Evolutionary conservation across 2,888 invertebrate genomes (phyloP), one percentile per base, ranked within the genome.

Genomic region (Eupsilia transversa): DNA sequence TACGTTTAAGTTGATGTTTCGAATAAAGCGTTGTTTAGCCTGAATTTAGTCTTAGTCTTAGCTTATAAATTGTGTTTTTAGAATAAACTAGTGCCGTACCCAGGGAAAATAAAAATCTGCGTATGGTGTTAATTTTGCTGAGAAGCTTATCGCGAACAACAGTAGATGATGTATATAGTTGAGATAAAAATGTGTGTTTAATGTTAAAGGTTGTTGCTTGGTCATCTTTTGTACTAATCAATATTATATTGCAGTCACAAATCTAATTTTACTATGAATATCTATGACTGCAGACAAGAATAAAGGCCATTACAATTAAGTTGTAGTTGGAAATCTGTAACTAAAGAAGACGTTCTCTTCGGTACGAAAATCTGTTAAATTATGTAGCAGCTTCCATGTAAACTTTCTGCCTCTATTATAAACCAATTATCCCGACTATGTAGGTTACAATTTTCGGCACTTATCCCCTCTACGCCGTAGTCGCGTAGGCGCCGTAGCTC

Each of bases 51-150:
- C 30, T 33, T 1, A 65, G 30, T 4, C n/a, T 38, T 33, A 41
- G 77, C 38, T 65, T 76, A 65, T 61, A 76, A 77, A 77, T 77
- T 49, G 76, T 76, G 4, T 77, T 27, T 71, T 77, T 71, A 71
- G 64, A 65, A 61, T 71, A 65, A 56, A 71, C 14, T 57, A 52
- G 33, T 6, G 10, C n/a, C 14, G 1, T 35, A 9, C 14, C 27
- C 1, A 64, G 14, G 52, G 27, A 38, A 20, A n/a, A n/a, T n/a
- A n/a, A n/a, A n/a, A n/a, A n/a, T n/a, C n/a, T n/a, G n/a, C n/a
- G n/a, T n/a, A n/a, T n/a, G n/a, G n/a, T n/a, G 20, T 23, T 9
- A 5, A 20, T 70, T 69, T 30, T 30, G 41, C 20, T 64, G 52
- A 70, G 54, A 77, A 38, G 5, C 14, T 33, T 14, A 63, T 17